Conservation (phyloP, 2,888 invertebrate genomes). For the Scaptomyza parva region DNA sequence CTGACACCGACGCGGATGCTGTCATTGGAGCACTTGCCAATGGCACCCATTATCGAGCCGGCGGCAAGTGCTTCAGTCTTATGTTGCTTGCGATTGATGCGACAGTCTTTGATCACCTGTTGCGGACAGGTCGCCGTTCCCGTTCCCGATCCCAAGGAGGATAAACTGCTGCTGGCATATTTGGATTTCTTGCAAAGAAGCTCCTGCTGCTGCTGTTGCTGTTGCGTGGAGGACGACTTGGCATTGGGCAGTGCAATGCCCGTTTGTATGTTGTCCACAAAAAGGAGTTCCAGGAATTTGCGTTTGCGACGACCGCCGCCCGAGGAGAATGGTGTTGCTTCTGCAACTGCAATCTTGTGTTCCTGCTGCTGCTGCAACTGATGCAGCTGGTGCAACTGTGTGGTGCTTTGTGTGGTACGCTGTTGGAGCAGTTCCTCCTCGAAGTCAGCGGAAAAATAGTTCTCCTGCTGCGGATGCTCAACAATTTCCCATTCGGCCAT, state of each 20-base stretch:
- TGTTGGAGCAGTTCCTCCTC: slow-evolving; percentile 80
- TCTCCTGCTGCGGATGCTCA: slow-evolving; percentile 73
- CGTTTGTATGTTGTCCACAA: slow-evolving; percentile 72
- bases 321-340: no score
- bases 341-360: neutral
- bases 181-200: slow-evolving; percentile 64
- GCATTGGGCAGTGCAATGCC: slow-evolving; percentile 66
- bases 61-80: slow-evolving; percentile 82
- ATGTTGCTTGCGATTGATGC: slow-evolving; percentile 76
- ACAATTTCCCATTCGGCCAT: slow-evolving; percentile 84
- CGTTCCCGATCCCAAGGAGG: slow-evolving; percentile 20
- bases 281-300: slow-evolving; percentile 71
- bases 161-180: slow-evolving; percentile 51
- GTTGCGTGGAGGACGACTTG: neutral
- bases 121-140: slow-evolving; percentile 57
- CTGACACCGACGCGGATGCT: slow-evolving; percentile 53
- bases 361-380: slow-evolving; percentile 15
- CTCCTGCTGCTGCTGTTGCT: slow-evolving; percentile 1
- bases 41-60: slow-evolving; percentile 83
- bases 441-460: slow-evolving; percentile 83
- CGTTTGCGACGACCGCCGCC: slow-evolving; percentile 43
- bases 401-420: slow-evolving; percentile 37
- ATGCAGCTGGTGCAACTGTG: slow-evolving; percentile 48
- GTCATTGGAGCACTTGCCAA: slow-evolving; percentile 69
- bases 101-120: slow-evolving; percentile 75